These are phyloP conservation scores for Diaperis boleti DNA, from an alignment of 2,888 invertebrate species.

Conservation along the genomic window DNA sequence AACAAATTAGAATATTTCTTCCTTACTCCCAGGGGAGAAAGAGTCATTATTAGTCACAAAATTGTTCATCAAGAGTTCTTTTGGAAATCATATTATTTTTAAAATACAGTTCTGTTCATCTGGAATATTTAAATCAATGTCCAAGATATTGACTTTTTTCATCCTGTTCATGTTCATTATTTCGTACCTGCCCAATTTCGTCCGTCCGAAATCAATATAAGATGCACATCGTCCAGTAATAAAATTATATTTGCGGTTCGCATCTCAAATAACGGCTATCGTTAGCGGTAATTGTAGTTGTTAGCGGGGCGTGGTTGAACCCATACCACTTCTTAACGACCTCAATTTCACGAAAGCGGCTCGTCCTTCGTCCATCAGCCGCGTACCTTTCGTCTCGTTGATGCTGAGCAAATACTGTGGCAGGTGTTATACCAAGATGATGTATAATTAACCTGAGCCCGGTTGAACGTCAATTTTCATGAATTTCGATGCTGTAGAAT, in stretches of 20 bases:
- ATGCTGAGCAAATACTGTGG: slow-evolving; percentile 45
- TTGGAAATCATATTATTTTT: too few species aligned
- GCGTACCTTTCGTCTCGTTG: slow-evolving; percentile 3
- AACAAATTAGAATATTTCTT: too few species aligned
- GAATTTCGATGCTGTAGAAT: slow-evolving; percentile 34
- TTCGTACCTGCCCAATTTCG: slow-evolving; percentile 1
- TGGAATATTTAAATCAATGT: too few species aligned
- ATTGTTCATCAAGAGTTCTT: too few species aligned
- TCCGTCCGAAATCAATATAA: slow-evolving; percentile 44
- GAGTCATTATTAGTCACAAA: too few species aligned
- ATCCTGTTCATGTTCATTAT: not conserved
- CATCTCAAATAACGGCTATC: slow-evolving; percentile 60
- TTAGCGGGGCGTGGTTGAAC: slow-evolving; percentile 59
- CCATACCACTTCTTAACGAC: slow-evolving; percentile 47
- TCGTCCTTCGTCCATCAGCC: slow-evolving; percentile 6
- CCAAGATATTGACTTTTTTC: too few species aligned
- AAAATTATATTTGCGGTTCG: slow-evolving; percentile 60
- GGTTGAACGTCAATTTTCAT: slow-evolving; percentile 45
- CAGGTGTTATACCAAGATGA: slow-evolving; percentile 47
- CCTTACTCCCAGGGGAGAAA: too few species aligned
- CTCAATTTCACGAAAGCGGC: slow-evolving; percentile 46
- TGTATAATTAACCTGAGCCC: slow-evolving; percentile 53
- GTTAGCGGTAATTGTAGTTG: slow-evolving; percentile 61
- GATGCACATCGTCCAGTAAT: slow-evolving; percentile 56
- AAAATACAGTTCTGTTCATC: too few species aligned